These are phyloP conservation scores for Ceyx cyanopectus DNA, from an alignment of 2,113 vertebrate species.

Conservation along the genomic window DNA sequence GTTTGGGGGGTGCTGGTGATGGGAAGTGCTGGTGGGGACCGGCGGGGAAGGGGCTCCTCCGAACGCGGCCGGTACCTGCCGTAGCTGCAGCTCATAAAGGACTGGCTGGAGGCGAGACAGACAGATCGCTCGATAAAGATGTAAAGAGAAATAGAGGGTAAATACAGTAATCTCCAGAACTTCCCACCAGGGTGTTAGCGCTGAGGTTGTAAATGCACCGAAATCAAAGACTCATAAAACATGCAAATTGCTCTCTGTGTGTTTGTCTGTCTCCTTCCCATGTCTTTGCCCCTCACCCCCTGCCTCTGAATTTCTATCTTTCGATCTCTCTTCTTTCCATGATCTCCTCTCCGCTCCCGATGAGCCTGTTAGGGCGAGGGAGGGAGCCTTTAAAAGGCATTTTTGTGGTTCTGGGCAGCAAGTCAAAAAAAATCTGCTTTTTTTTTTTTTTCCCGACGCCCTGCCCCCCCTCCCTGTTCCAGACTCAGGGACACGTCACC, in stretches of 20 bases:
- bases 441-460: not conserved
- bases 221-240: slow-evolving; percentile 72
- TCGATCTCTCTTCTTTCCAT: slow-evolving; percentile 55
- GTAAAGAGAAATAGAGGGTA: slow-evolving; percentile 42
- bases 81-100: not conserved
- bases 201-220: slow-evolving; percentile 50
- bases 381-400: slow-evolving; percentile 59
- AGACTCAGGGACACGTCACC: slow-evolving; percentile 59
- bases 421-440: slow-evolving; percentile 44
- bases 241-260: slow-evolving; percentile 63
- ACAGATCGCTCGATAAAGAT: slow-evolving; percentile 61
- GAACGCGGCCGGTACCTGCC: not conserved
- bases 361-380: slow-evolving; percentile 59
- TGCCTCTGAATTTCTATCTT: slow-evolving; percentile 57
- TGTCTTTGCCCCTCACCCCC: slow-evolving; percentile 56
- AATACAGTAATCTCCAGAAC: slow-evolving; percentile 52
- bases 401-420: slow-evolving; percentile 70
- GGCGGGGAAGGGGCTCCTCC: not conserved
- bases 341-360: slow-evolving; percentile 24
- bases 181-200: slow-evolving; percentile 65
- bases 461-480: not conserved
- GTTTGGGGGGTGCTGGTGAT: not conserved
- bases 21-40: not conserved
- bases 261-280: slow-evolving; percentile 66
- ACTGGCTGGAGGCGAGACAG: slow-evolving; percentile 59